phyloP scores from a whole-genome alignment of 2,797 vertebrate genomes.

The Diceros bicornis region DNA sequence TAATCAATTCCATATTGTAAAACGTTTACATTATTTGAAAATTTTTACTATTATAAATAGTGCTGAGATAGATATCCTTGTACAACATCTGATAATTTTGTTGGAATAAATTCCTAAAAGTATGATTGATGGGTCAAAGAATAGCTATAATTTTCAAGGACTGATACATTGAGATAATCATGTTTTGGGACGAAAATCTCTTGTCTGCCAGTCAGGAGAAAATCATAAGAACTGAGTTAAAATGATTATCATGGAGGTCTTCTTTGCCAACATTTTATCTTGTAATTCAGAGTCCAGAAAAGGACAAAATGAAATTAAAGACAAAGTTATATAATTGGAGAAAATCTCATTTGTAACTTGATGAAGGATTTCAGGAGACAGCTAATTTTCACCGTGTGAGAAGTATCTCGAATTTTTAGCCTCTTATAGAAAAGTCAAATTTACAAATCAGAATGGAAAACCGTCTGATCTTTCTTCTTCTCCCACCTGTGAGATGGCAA shows the following conservation, averaged over 20 bases:
- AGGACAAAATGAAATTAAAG: background rate
- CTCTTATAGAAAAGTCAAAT: background rate
- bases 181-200: background rate
- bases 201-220: background rate
- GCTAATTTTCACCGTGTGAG: background rate
- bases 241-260: background rate
- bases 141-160: background rate
- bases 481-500: background rate
- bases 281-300: constrained; percentile 17
- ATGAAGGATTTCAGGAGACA: background rate
- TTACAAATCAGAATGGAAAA: background rate
- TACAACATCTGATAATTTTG: background rate
- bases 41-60: constrained; percentile 42
- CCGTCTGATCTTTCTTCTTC: background rate
- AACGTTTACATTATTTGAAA: constrained; percentile 43
- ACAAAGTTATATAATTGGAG: background rate
- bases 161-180: background rate
- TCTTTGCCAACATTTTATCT: background rate
- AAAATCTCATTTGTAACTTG: background rate
- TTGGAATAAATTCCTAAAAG: constrained; percentile 44
- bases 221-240: background rate
- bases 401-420: background rate
- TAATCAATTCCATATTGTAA: constrained; percentile 43
- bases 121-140: background rate
- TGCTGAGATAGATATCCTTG: background rate